Conservation (phyloP, 2,888 invertebrate species). For the Hyles lineata region DNA sequence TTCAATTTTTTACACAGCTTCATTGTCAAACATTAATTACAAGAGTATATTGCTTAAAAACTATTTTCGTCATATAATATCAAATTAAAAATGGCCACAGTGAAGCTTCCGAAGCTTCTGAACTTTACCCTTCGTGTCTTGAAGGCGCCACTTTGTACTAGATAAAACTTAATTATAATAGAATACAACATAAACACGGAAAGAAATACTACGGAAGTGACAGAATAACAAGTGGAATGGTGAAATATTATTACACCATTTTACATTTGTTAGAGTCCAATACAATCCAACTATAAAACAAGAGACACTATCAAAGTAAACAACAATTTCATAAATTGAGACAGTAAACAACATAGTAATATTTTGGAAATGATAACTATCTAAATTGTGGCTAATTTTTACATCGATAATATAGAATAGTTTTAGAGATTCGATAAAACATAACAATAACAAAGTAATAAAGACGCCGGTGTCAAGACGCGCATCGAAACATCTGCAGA, state of each 20-base stretch:
- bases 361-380: conserved; percentile 22
- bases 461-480: background rate
- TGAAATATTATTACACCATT: conserved; percentile 37
- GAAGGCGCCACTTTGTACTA: conserved; percentile 79
- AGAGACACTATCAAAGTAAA: conserved; percentile 18
- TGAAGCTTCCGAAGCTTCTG: conserved; percentile 71
- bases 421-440: conserved; percentile 29
- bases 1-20: conserved; percentile 70
- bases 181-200: conserved; percentile 56
- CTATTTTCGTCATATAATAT: conserved; percentile 70
- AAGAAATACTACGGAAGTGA: conserved; percentile 63
- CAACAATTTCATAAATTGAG: conserved; percentile 18
- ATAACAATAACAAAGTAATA: conserved; percentile 29
- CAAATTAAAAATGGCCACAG: conserved; percentile 79
- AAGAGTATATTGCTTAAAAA: conserved; percentile 70
- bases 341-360: conserved; percentile 19
- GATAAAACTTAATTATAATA: conserved; percentile 64
- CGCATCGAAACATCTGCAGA: background rate
- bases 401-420: conserved; percentile 19
- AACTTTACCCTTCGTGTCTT: conserved; percentile 57
- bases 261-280: conserved; percentile 38
- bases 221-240: conserved; percentile 80
- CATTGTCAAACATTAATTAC: conserved; percentile 68
- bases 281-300: background rate
- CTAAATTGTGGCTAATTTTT: conserved; percentile 23